Evolutionary conservation across 2,797 vertebrate species (phyloP), one percentile per base, ranked within the genome.

Genomic region (Siniperca undulata): DNA sequence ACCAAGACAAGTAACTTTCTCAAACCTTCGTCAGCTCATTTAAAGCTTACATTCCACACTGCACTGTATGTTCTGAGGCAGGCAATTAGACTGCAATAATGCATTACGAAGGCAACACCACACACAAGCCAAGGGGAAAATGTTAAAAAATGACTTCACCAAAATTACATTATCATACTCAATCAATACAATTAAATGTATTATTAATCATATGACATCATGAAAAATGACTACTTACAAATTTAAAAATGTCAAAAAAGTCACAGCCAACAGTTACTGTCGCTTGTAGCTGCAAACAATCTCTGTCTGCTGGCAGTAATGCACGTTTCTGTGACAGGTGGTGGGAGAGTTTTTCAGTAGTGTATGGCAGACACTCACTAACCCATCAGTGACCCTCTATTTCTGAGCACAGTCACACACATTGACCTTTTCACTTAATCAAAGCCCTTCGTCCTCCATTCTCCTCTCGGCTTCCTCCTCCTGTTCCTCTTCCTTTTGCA

Each of bases 351-450:
- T 64, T 66, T 70, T 62, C 22, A 75, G 34, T 17, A 13, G 22
- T 70, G 61, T 53, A 27, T 81, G 69, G 27, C 60, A 69, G 71
- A 69, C 34, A 1, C 55, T 78, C 59, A 68, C 65, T 55, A 64
- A 72, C 66, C 70, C 50, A 58, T 69, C 81, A 77, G 42, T 74
- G 80, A 77, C 74, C 83, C 74, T 78, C 34, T 59, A 20, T 86
- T 74, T 78, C 70, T 44, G 61, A 76, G 75, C 65, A 58, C 65
- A 83, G 74, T 86, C 67, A 61, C 70, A 78, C 62, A 69, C 69
- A 70, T 34, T 83, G 81, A 89, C 89, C 83, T 89, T 81, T 87
- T 88, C 61, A 80, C 84, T 88, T 74, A 42, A 36, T 87, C 66
- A 82, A 78, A 78, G 53, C 61, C 27, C 58, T 74, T 30, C 27